A percentile compares a stretch with the other conserved stretches of the same genome.
phyloP scores from a whole-genome alignment of 2,113 vertebrate species.

The Oxyura jamaicensis region DNA sequence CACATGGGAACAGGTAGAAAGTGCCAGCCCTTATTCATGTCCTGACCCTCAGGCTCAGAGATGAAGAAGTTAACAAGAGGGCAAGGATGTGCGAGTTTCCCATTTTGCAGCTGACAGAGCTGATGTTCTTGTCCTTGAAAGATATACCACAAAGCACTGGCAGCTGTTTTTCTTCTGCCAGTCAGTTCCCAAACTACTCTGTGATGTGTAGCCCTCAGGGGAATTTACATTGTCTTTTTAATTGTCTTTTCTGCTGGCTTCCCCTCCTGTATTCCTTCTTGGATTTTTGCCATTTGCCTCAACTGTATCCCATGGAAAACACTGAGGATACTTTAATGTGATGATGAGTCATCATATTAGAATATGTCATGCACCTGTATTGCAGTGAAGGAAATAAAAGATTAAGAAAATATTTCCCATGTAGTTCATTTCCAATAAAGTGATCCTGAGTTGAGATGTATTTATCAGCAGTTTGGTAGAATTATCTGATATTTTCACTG shows the following conservation, averaged over 20 bases:
- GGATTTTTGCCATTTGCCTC: neutral
- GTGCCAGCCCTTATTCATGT: neutral
- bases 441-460: neutral
- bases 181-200: neutral
- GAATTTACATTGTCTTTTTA: neutral
- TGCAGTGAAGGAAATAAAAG: neutral
- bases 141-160: neutral
- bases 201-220: neutral
- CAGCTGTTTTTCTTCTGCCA: neutral
- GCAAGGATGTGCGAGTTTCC: neutral
- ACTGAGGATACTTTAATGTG: neutral
- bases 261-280: neutral
- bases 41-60: rapidly evolving
- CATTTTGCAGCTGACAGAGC: neutral
- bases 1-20: neutral
- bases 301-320: neutral
- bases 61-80: neutral
- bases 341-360: neutral
- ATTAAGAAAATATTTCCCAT: neutral
- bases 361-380: neutral
- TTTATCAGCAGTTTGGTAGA: neutral
- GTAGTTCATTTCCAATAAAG: neutral
- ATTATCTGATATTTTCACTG: neutral
- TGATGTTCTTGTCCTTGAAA: neutral
- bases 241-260: neutral